Evolutionary conservation across 1,140 invertebrate genomes (phyloP).

Genomic region (Leptinotarsa texana): DNA sequence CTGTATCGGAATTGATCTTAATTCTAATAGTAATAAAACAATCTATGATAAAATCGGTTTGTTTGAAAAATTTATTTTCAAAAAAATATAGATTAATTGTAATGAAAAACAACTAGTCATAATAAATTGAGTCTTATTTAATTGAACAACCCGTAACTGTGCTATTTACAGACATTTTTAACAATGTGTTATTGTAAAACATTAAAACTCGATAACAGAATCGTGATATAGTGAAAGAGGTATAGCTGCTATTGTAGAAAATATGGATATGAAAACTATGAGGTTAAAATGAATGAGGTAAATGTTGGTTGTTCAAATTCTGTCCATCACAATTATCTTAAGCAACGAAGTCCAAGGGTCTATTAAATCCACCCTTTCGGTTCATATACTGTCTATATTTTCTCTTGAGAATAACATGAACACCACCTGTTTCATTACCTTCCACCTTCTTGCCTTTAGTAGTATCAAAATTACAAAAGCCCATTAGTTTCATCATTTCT

Average conservation of each 20-base stretch:
- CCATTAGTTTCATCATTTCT: constrained; percentile 96
- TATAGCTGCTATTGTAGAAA: constrained; percentile 7
- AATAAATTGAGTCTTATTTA: background rate
- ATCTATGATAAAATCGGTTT: too few relatives aligned
- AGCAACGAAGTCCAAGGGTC: constrained; percentile 94
- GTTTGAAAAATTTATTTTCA: constrained; percentile 3
- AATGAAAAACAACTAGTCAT: background rate
- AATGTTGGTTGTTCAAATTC: constrained; percentile 43
- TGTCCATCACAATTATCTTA: constrained; percentile 52
- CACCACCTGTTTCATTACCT: constrained; percentile 88
- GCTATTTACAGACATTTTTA: constrained; percentile 26
- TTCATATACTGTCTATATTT: constrained; percentile 99
- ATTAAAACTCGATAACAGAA: constrained; percentile 15
- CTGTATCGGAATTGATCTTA: too few relatives aligned
- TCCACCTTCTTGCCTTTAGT: constrained; percentile 95
- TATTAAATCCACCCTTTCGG: constrained; percentile 97
- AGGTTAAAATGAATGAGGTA: constrained; percentile 33
- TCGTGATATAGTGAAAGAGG: constrained; percentile 6
- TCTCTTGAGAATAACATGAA: constrained; percentile 93
- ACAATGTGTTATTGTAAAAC: constrained; percentile 22
- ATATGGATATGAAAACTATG: background rate
- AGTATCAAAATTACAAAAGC: constrained; percentile 91
- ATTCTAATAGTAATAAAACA: too few relatives aligned
- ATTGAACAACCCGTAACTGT: constrained; percentile 32
- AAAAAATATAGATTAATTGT: constrained; percentile 9